phyloP scores from a whole-genome alignment of 1,140 invertebrate genomes.

The Leptoteleia sp. region DNA sequence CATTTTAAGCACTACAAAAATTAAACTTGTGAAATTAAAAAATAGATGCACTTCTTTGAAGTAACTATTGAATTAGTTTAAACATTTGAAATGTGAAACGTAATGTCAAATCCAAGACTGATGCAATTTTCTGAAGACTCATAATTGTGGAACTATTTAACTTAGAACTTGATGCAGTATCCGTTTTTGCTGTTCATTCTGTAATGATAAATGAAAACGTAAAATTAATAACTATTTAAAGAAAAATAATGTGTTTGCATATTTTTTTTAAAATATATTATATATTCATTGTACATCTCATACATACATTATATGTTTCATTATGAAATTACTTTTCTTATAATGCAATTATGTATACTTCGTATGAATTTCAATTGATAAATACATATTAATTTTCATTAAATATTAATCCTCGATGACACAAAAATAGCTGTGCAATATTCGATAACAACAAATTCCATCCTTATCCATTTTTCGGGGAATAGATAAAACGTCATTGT shows the following conservation, averaged over 20 bases:
- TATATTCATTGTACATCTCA: constrained; percentile 58
- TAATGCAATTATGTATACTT: constrained; percentile 49
- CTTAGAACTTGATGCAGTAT: too few relatives aligned
- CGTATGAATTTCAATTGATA: constrained; percentile 37
- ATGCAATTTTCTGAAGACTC: too few relatives aligned
- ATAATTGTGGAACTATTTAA: too few relatives aligned
- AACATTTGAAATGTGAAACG: too few relatives aligned
- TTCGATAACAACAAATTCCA: constrained; percentile 53
- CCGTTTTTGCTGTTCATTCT: too few relatives aligned
- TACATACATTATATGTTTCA: constrained; percentile 51
- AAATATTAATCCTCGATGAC: constrained; percentile 45
- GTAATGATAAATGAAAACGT: too few relatives aligned
- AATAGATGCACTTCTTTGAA: too few relatives aligned
- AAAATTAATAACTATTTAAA: neutral
- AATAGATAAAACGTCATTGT: constrained; percentile 69
- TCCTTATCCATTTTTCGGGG: constrained; percentile 50
- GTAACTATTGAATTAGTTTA: too few relatives aligned
- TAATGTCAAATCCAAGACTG: too few relatives aligned
- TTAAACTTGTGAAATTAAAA: too few relatives aligned
- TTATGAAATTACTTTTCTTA: constrained; percentile 55
- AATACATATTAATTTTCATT: constrained; percentile 47
- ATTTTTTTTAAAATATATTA: constrained; percentile 56
- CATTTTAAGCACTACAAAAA: too few relatives aligned
- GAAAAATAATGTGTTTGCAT: constrained; percentile 16
- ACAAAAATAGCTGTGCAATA: constrained; percentile 58